A percentile compares a stretch with the other conserved stretches of the same genome.
These are phyloP conservation scores for Aurelia aurita DNA, from an alignment of 30 jellyfish, hydroid and myxozoan species.

Conservation along the genomic window DNA sequence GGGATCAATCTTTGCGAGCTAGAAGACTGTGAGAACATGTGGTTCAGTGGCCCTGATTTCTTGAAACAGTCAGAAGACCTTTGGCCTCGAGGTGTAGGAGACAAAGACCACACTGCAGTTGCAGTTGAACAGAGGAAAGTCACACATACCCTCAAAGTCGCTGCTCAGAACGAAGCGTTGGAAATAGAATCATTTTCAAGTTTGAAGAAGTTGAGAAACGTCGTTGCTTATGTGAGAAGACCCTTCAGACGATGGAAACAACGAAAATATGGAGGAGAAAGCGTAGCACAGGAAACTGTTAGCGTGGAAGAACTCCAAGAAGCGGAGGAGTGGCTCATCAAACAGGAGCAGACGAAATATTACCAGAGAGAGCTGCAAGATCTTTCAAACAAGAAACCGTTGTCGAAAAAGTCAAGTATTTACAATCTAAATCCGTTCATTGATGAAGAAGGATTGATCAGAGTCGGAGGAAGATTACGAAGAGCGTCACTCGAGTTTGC, in stretches of 20 bases:
- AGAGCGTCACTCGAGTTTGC: background rate
- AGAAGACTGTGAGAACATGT: background rate
- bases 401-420: background rate
- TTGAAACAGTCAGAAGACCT: background rate
- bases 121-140: background rate
- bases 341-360: constrained; percentile 12
- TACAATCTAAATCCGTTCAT: background rate
- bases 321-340: constrained; percentile 27
- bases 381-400: background rate
- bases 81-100: background rate
- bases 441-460: background rate
- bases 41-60: background rate
- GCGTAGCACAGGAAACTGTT: background rate
- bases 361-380: background rate
- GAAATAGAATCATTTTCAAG: constrained; percentile 17
- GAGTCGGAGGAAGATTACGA: constrained; percentile 8
- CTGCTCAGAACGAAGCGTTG: constrained; percentile 11
- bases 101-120: background rate
- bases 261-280: background rate
- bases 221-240: constrained; percentile 24
- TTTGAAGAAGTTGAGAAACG: constrained; percentile 22
- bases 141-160: constrained; percentile 22
- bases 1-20: background rate
- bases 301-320: constrained; percentile 1
- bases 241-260: constrained; percentile 44